A percentile compares a stretch with the other conserved stretches of the same genome.
Evolutionary conservation across 2,113 vertebrate genomes (phyloP).

Genomic region (Xiphophorus maculatus): DNA sequence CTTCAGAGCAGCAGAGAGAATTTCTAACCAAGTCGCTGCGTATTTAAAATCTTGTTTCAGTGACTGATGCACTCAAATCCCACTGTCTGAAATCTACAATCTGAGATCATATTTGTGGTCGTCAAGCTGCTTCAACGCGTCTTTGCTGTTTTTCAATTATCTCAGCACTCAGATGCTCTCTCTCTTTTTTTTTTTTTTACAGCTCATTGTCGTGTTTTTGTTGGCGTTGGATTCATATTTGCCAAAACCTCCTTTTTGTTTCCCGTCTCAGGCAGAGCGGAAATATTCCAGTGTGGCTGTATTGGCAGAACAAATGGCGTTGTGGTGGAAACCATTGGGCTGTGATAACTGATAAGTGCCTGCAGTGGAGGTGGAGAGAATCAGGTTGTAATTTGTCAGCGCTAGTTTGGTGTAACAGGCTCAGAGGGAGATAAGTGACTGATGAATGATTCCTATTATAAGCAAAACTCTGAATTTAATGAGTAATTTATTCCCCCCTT

Average conservation of each 20-base stretch:
- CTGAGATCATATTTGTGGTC: neutral
- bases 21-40: slow-evolving; percentile 38
- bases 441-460: slow-evolving; percentile 64
- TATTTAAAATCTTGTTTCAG: slow-evolving; percentile 48
- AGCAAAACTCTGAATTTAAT: slow-evolving; percentile 58
- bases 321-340: slow-evolving; percentile 60
- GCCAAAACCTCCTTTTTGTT: slow-evolving; percentile 29
- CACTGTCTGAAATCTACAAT: slow-evolving; percentile 18
- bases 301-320: slow-evolving; percentile 60
- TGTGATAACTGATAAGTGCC: slow-evolving; percentile 75
- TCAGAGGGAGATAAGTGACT: slow-evolving; percentile 44
- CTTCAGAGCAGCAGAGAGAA: slow-evolving; percentile 40
- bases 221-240: slow-evolving; percentile 19
- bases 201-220: slow-evolving; percentile 15
- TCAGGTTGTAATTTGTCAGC: slow-evolving; percentile 60
- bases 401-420: slow-evolving; percentile 46
- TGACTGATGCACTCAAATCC: neutral
- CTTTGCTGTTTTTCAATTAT: slow-evolving; percentile 22
- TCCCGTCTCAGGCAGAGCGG: slow-evolving; percentile 10
- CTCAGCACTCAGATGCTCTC: neutral
- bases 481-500: slow-evolving; percentile 45
- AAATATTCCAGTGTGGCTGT: slow-evolving; percentile 35
- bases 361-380: slow-evolving; percentile 59
- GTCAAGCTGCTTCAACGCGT: slow-evolving; percentile 6
- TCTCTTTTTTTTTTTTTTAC: slow-evolving; percentile 1